A percentile compares a stretch with the other conserved stretches of the same genome.
Evolutionary conservation across 2,113 vertebrate genomes (phyloP).

Genomic region (Ochotona curzoniae): DNA sequence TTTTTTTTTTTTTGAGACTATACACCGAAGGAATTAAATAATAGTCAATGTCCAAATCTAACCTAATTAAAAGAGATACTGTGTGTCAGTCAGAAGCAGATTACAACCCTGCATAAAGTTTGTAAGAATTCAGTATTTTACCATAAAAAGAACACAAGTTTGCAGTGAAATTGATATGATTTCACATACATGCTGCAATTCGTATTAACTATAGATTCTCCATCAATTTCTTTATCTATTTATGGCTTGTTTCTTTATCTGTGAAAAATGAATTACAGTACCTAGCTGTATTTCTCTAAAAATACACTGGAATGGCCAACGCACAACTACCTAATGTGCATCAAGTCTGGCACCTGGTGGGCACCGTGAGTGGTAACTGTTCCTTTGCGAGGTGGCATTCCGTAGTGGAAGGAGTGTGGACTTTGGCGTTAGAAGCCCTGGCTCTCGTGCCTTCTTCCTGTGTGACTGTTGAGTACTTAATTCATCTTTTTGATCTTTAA

Average conservation of each 20-base stretch:
- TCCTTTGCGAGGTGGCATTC: constrained; percentile 58
- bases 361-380: constrained; percentile 53
- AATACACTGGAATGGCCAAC: constrained; percentile 59
- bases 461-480: constrained; percentile 51
- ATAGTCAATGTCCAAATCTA: not conserved
- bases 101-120: constrained; percentile 19
- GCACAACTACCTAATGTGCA: not conserved
- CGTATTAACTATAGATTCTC: not conserved
- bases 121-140: constrained; percentile 20
- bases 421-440: constrained; percentile 58
- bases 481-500: constrained; percentile 39
- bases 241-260: not conserved
- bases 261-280: constrained; percentile 28
- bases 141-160: constrained; percentile 35
- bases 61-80: constrained; percentile 25
- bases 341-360: constrained; percentile 2
- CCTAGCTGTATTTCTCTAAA: constrained; percentile 34
- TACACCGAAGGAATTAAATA: constrained; percentile 6
- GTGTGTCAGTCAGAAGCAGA: constrained; percentile 3
- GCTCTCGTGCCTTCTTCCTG: constrained; percentile 36
- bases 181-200: not conserved
- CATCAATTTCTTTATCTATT: constrained; percentile 15
- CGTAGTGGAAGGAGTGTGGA: constrained; percentile 47
- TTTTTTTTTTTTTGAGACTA: not conserved
- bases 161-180: constrained; percentile 31